phyloP scores from a whole-genome alignment of 2,113 vertebrate species.

The western clawed frog (Xenopus tropicalis) region UCB_Xtro_10.0 CM004446.2:107353501-107354000 shows the following conservation, averaged over 20 bases:
- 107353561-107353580: too few relatives aligned
- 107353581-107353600: too few relatives aligned
- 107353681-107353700: slow-evolving; percentile 2
- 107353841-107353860: slow-evolving; percentile 41
- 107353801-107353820: slow-evolving; percentile 34
- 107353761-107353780: slow-evolving; percentile 11
- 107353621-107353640: too few relatives aligned
- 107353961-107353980: not conserved
- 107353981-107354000: too few relatives aligned
- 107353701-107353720: slow-evolving; percentile 20
- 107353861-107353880: slow-evolving; percentile 48
- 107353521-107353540: too few relatives aligned
- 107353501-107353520: too few relatives aligned
- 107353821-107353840: slow-evolving; percentile 42
- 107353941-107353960: not conserved
- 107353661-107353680: not conserved
- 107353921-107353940: slow-evolving; percentile 13
- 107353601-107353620: too few relatives aligned
- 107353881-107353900: slow-evolving; percentile 44
- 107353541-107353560: too few relatives aligned
- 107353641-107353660: slow-evolving; percentile 1
- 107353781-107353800: slow-evolving; percentile 41
- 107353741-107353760: slow-evolving; percentile 34
- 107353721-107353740: slow-evolving; percentile 23
- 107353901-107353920: slow-evolving; percentile 50